Evolutionary conservation across 2,113 vertebrate species (phyloP), one percentile per base, ranked within the genome.

Genomic region (Procavia capensis): DNA sequence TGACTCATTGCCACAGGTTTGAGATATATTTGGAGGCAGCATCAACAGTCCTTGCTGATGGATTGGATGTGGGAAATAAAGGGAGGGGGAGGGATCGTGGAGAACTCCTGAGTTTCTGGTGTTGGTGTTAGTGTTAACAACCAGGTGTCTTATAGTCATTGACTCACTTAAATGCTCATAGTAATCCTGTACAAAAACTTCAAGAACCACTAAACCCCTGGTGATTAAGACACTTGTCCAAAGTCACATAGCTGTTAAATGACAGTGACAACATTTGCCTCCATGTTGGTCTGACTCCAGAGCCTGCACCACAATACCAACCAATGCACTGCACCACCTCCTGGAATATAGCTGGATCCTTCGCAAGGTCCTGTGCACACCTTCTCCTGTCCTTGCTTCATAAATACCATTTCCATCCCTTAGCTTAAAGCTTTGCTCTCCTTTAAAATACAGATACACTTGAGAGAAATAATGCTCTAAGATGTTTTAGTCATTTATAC

Each of bases 401-500:
- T 57, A 95, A 90, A 95, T 81, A 85, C 39, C 14, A 75, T 47
- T 80, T 68, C 27, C 47, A 85, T 90, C 82, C 80, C 19, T 34
- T 90, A 76, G 74, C 47, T 66, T 94, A 91, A 94, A 9, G 5
- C 36, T 95, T 97, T 94, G 87, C 82, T 94, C 72, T 64, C 94
- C 59, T 61, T 91, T 96, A 91, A 94, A 88, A 74, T 89, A 74
- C 64, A 95, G 63, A 57, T 39, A 45, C 39, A 43, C 45, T 57
- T 85, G 59, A 80, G 79, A 85, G 86, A 94, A 83, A 36, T 88
- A 95, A 95, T 80, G 31, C 85, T 92, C 76, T 82, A 92, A 95
- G n/a, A 82, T 94, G 80, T 93, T 95, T 81, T 78, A 95, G 83
- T 95, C 96, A 95, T 90, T 75, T 92, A 90, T 80, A 82, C 74